Evolutionary conservation across 2,113 vertebrate species (phyloP).

Genomic region (Coptodon rendalli): DNA sequence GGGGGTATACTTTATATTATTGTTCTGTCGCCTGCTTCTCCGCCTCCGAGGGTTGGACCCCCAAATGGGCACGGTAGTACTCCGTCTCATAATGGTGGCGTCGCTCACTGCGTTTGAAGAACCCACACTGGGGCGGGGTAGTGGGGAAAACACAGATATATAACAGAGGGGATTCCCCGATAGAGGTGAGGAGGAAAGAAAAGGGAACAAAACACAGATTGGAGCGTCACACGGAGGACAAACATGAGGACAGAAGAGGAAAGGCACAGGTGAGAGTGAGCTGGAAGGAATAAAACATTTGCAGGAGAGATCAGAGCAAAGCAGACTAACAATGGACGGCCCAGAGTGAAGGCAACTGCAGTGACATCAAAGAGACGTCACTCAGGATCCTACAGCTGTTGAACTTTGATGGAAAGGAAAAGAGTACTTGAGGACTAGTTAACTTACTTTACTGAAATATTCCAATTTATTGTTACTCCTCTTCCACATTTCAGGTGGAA

Average conservation of each 20-base stretch:
- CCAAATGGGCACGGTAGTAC: slow-evolving; percentile 82
- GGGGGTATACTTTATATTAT: slow-evolving; percentile 47
- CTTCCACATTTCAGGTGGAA: background rate
- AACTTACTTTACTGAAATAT: background rate
- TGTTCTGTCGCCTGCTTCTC: slow-evolving; percentile 78
- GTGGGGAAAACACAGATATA: background rate
- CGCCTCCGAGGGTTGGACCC: slow-evolving; percentile 83
- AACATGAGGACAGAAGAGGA: background rate
- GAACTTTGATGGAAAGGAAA: background rate
- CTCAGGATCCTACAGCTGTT: background rate
- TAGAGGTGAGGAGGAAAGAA: background rate
- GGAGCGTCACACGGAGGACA: background rate
- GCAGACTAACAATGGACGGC: background rate
- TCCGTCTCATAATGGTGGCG: slow-evolving; percentile 77
- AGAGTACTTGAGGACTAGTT: accelerated
- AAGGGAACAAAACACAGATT: background rate
- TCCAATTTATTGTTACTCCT: background rate
- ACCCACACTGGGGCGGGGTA: slow-evolving; percentile 78
- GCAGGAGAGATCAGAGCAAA: slow-evolving; percentile 15
- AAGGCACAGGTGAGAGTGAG: slow-evolving; percentile 6
- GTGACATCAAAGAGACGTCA: background rate
- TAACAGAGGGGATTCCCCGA: slow-evolving; percentile 1
- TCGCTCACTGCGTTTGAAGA: slow-evolving; percentile 80
- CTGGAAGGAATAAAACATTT: slow-evolving; percentile 1
- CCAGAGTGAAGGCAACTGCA: background rate